Percentiles rank a stretch among this genome's conserved stretches.
phyloP scores from a whole-genome alignment of 1,140 invertebrate genomes.

The Procambarus virginalis region DNA sequence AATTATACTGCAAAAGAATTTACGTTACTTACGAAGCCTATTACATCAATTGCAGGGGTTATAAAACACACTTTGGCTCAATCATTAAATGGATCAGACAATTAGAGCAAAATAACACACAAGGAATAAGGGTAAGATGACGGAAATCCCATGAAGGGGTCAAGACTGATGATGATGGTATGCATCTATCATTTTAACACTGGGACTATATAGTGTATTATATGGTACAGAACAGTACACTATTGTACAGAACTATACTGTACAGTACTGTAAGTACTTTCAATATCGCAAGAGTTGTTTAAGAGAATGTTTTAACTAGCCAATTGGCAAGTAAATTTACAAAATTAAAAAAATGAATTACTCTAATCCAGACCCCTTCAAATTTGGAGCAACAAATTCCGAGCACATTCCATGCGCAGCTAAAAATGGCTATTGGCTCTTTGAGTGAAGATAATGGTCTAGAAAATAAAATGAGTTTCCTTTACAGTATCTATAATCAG shows the following conservation, averaged over 20 bases:
- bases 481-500: background rate
- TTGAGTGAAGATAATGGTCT: background rate
- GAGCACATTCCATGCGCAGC: slow-evolving; percentile 50
- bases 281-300: background rate
- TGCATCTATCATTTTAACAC: background rate
- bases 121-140: background rate
- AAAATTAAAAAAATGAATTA: background rate
- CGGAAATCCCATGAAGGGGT: slow-evolving; percentile 23
- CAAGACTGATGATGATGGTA: slow-evolving; percentile 10
- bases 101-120: slow-evolving; percentile 4
- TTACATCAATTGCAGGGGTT: slow-evolving; percentile 10
- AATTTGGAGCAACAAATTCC: slow-evolving; percentile 21
- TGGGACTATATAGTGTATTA: background rate
- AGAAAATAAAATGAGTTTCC: background rate
- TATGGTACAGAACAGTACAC: background rate
- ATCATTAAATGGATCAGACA: slow-evolving; percentile 8
- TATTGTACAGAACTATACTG: too few species aligned
- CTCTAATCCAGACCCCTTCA: slow-evolving; percentile 44
- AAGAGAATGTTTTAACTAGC: background rate
- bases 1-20: background rate
- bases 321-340: too few species aligned
- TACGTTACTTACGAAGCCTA: background rate
- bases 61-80: slow-evolving; percentile 11
- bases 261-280: too few species aligned
- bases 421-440: slow-evolving; percentile 23